Percentiles rank a stretch among this genome's conserved stretches.
These are phyloP conservation scores for Rafetus swinhoei DNA, from an alignment of 2,113 vertebrate species.

Conservation along the genomic window DNA sequence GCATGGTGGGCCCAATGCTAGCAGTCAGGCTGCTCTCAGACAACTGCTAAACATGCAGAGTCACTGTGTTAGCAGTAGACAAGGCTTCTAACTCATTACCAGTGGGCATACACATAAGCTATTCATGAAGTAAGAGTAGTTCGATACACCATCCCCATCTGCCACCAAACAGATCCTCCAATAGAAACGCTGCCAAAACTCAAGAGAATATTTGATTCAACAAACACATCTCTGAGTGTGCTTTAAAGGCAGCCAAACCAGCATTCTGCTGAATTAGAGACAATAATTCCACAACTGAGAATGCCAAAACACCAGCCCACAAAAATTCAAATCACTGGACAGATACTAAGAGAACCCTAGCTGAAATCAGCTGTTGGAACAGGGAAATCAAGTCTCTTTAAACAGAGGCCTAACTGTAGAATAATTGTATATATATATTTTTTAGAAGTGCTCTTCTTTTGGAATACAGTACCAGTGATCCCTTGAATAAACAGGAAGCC, in stretches of 20 bases:
- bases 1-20: slow-evolving; percentile 43
- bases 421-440: neutral
- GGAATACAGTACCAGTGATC: neutral
- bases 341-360: slow-evolving; percentile 47
- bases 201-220: slow-evolving; percentile 61
- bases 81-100: neutral
- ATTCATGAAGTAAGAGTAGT: slow-evolving; percentile 35
- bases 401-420: slow-evolving; percentile 14
- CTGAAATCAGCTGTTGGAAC: slow-evolving; percentile 61
- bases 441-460: neutral
- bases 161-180: slow-evolving; percentile 6
- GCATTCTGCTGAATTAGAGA: slow-evolving; percentile 18
- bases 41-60: slow-evolving; percentile 8
- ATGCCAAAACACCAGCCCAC: slow-evolving; percentile 7
- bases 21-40: slow-evolving; percentile 36
- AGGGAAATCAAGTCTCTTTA: slow-evolving; percentile 48
- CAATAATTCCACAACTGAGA: slow-evolving; percentile 47
- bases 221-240: slow-evolving; percentile 46
- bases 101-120: slow-evolving; percentile 26
- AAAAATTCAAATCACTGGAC: slow-evolving; percentile 54
- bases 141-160: slow-evolving; percentile 46
- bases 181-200: slow-evolving; percentile 41
- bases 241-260: slow-evolving; percentile 36
- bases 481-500: neutral
- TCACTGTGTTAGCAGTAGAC: slow-evolving; percentile 40